Conservation (phyloP, 53 echinoderm and acorn worm genomes). For the Paracentrotus lividus region DNA sequence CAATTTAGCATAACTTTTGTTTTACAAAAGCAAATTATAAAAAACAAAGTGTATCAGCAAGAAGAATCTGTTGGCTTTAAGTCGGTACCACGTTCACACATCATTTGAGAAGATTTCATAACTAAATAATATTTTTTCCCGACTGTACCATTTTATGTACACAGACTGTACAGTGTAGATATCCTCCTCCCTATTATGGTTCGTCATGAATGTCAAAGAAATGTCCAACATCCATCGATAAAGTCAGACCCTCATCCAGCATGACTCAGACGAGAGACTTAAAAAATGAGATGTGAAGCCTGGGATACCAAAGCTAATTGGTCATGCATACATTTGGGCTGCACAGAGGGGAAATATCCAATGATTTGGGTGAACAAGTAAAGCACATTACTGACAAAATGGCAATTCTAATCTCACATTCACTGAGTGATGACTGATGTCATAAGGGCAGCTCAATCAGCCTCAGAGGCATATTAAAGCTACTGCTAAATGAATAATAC, state of each 20-base stretch:
- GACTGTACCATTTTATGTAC: too few relatives aligned
- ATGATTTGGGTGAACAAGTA: background rate
- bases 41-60: too few relatives aligned
- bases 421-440: background rate
- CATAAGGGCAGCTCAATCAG: background rate
- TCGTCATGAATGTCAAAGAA: conserved; percentile 12
- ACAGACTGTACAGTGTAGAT: too few relatives aligned
- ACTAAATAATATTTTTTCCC: too few relatives aligned
- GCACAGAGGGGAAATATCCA: background rate
- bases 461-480: background rate
- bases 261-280: conserved; percentile 36
- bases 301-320: conserved; percentile 25
- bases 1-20: too few relatives aligned
- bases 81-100: too few relatives aligned
- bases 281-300: conserved; percentile 15
- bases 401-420: conserved; percentile 7
- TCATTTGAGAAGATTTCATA: too few relatives aligned
- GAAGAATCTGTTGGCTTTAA: too few relatives aligned
- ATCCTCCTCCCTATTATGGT: background rate
- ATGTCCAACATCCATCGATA: background rate
- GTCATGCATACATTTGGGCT: conserved; percentile 33
- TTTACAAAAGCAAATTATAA: too few relatives aligned
- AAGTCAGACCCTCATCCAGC: conserved; percentile 14
- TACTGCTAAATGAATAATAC: conserved; percentile 23
- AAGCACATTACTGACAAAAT: conserved; percentile 43